A percentile compares a stretch with the other conserved stretches of the same genome.
These are phyloP conservation scores for Petromus typicus DNA, from an alignment of 2,113 vertebrate genomes.

Conservation along the genomic window DNA sequence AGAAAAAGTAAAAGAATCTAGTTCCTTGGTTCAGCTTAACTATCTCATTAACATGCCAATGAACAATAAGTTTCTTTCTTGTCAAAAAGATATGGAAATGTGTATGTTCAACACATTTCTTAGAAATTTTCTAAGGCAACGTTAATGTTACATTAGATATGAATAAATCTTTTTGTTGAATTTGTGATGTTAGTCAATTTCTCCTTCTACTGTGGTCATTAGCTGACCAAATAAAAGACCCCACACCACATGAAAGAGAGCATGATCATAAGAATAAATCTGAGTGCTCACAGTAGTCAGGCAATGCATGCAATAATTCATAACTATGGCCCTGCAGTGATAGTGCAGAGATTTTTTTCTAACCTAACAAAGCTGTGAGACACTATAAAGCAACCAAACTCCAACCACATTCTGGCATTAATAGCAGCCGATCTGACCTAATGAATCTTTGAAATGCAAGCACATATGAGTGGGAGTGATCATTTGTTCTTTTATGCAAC, in stretches of 20 bases:
- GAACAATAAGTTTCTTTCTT: constrained; percentile 26
- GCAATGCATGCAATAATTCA: not conserved
- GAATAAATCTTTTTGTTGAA: constrained; percentile 42
- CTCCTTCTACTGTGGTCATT: constrained; percentile 19
- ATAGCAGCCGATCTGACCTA: not conserved
- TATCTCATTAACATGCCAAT: constrained; percentile 31
- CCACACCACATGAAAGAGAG: constrained; percentile 1
- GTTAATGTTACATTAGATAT: constrained; percentile 4
- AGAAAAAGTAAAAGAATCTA: not conserved
- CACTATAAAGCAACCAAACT: not conserved
- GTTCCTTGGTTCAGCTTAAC: not conserved
- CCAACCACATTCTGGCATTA: not conserved
- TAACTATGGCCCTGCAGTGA: not conserved
- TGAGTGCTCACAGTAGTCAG: not conserved
- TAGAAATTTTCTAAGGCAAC: constrained; percentile 31
- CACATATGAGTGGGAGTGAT: not conserved
- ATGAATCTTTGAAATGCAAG: constrained; percentile 18
- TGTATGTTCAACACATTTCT: constrained; percentile 27
- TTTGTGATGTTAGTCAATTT: not conserved
- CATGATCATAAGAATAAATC: constrained; percentile 31
- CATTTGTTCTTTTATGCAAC: not conserved
- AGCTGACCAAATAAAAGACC: constrained; percentile 1
- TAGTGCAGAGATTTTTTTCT: not conserved
- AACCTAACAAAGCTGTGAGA: constrained; percentile 27
- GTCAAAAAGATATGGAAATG: not conserved